Evolutionary conservation across 2,113 vertebrate species (phyloP).

Genomic region (Calidris pugnax): DNA sequence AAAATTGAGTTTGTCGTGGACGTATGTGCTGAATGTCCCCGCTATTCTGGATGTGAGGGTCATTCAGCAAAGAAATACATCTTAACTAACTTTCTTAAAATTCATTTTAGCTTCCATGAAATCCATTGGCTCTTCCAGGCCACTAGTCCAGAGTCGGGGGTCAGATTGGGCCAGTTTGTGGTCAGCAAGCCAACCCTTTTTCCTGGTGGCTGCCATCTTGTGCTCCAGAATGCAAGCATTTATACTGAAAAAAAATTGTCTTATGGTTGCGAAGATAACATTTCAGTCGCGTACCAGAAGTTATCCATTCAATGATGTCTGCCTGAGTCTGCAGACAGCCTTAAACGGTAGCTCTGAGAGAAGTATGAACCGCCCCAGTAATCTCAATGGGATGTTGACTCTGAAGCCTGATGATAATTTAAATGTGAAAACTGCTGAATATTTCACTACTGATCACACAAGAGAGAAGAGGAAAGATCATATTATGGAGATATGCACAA

Average conservation of each 20-base stretch:
- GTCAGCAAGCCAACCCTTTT: slow-evolving; percentile 66
- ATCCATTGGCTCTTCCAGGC: slow-evolving; percentile 71
- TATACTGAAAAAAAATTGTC: slow-evolving; percentile 65
- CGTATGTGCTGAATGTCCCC: slow-evolving; percentile 10
- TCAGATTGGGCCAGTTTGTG: slow-evolving; percentile 63
- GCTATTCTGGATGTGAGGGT: not conserved
- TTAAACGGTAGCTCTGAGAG: slow-evolving; percentile 73
- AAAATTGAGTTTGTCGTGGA: slow-evolving; percentile 14
- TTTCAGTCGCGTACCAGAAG: slow-evolving; percentile 61
- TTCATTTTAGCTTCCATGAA: slow-evolving; percentile 73
- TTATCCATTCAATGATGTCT: slow-evolving; percentile 68
- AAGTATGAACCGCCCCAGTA: slow-evolving; percentile 69
- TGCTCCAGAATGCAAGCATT: slow-evolving; percentile 69
- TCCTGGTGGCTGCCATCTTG: slow-evolving; percentile 65
- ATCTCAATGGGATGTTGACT: slow-evolving; percentile 74
- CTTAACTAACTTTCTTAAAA: slow-evolving; percentile 66
- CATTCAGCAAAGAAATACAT: slow-evolving; percentile 58
- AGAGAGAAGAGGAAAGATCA: slow-evolving; percentile 74
- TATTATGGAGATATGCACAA: slow-evolving; percentile 72
- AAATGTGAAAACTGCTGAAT: slow-evolving; percentile 71
- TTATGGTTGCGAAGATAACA: slow-evolving; percentile 66
- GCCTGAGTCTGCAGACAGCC: slow-evolving; percentile 72
- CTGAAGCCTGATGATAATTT: slow-evolving; percentile 76
- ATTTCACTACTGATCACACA: slow-evolving; percentile 70
- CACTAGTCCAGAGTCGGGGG: slow-evolving; percentile 65